phyloP scores from a whole-genome alignment of 2,797 vertebrate genomes.

The Harpagifer antarcticus region DNA sequence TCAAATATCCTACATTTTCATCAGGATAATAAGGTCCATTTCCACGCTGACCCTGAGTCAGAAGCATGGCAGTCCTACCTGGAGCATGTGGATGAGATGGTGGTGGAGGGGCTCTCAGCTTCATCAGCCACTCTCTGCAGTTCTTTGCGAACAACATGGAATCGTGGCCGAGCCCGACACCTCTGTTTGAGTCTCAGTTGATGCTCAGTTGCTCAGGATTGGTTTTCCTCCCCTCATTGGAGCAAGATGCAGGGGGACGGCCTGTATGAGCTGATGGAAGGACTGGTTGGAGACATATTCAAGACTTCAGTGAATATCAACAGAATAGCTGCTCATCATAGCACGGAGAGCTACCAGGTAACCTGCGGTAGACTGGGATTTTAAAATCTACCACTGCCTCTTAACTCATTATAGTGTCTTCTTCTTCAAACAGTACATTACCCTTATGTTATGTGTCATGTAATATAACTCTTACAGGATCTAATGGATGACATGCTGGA shows the following conservation, averaged over 20 bases:
- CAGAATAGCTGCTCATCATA: slow-evolving; percentile 85
- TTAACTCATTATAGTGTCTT: slow-evolving; percentile 16
- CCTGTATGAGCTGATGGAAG: slow-evolving; percentile 87
- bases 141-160: slow-evolving; percentile 88
- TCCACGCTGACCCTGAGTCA: slow-evolving; percentile 76
- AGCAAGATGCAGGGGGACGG: slow-evolving; percentile 83
- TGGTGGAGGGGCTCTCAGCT: slow-evolving; percentile 87
- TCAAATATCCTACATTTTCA: neutral
- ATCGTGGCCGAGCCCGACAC: slow-evolving; percentile 74
- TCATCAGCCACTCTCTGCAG: slow-evolving; percentile 83
- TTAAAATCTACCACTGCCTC: neutral
- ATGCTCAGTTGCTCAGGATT: slow-evolving; percentile 82
- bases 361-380: neutral
- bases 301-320: slow-evolving; percentile 84
- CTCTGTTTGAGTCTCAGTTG: slow-evolving; percentile 88
- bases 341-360: slow-evolving; percentile 87
- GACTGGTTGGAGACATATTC: slow-evolving; percentile 86
- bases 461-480: slow-evolving; percentile 73
- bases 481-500: slow-evolving; percentile 86
- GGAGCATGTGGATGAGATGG: slow-evolving; percentile 87
- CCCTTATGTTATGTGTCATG: slow-evolving; percentile 25
- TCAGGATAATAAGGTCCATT: slow-evolving; percentile 87
- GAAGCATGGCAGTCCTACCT: slow-evolving; percentile 86
- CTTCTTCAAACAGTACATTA: neutral
- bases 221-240: slow-evolving; percentile 85